Conservation (phyloP, 1,140 invertebrate species). For the Papilio helenus region DNA sequence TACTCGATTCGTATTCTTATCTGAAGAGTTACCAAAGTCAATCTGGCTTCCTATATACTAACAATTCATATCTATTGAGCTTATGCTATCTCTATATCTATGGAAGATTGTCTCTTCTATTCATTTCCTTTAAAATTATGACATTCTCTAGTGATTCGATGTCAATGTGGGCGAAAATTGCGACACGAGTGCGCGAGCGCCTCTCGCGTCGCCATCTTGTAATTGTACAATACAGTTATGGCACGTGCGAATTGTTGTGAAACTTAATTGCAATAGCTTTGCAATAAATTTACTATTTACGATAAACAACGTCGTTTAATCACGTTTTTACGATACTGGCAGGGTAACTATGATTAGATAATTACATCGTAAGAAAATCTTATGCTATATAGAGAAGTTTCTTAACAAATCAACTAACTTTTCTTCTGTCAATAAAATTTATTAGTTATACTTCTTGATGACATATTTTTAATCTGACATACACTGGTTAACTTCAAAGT, state of each 20-base stretch:
- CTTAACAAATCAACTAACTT: too few species aligned
- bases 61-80: background rate
- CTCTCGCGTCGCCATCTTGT: slow-evolving; percentile 26
- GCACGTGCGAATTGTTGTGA: slow-evolving; percentile 32
- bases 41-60: background rate
- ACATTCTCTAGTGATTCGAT: slow-evolving; percentile 6
- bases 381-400: background rate
- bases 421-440: too few species aligned
- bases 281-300: background rate
- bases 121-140: background rate
- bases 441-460: too few species aligned
- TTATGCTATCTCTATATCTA: background rate
- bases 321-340: background rate
- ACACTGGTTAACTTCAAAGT: too few species aligned
- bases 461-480: too few species aligned
- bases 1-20: background rate
- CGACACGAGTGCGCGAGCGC: slow-evolving; percentile 12
- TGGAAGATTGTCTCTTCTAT: background rate
- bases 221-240: slow-evolving; percentile 25
- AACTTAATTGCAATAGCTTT: slow-evolving; percentile 21
- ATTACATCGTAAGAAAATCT: background rate
- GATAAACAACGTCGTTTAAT: background rate
- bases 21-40: background rate
- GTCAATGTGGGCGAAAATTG: slow-evolving; percentile 1
- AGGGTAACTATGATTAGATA: background rate